Evolutionary conservation across 1,140 invertebrate species (phyloP).

Genomic region (Apis mellifera): Amel_HAv3.1 CM009940.2:8682501-8683000

Average conservation of each 20-base stretch:
- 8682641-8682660: slow-evolving; percentile 53
- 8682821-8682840: slow-evolving; percentile 31
- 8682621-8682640: neutral
- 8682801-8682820: slow-evolving; percentile 31
- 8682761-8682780: slow-evolving; percentile 39
- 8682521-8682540: neutral
- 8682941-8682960: slow-evolving; percentile 72
- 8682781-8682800: slow-evolving; percentile 50
- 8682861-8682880: neutral
- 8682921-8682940: slow-evolving; percentile 78
- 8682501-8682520: neutral
- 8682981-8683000: slow-evolving; percentile 81
- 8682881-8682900: neutral
- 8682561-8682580: neutral
- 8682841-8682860: no score
- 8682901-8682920: slow-evolving; percentile 3
- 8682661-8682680: slow-evolving; percentile 78
- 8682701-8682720: slow-evolving; percentile 37
- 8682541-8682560: neutral
- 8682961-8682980: slow-evolving; percentile 77
- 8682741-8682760: slow-evolving; percentile 5
- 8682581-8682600: neutral
- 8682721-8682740: slow-evolving; percentile 26
- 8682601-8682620: neutral
- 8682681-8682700: slow-evolving; percentile 77